Evolutionary conservation across 1,140 invertebrate species (phyloP), one percentile per base, ranked within the genome.

Genomic region (Drosophila leontia): DNA sequence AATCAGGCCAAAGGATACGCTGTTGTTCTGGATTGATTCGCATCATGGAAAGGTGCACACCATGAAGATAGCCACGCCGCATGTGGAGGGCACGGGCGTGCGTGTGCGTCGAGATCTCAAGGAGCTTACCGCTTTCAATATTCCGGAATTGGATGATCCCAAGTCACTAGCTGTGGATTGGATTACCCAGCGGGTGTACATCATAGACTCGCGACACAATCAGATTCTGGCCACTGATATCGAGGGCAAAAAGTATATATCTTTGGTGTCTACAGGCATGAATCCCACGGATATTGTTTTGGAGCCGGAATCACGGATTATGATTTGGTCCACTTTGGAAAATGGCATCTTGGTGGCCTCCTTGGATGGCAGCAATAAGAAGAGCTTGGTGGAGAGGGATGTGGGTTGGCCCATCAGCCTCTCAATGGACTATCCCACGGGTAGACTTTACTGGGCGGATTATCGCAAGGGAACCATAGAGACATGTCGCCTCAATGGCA

Each of bases 161-260:
- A 95, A 96, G 80, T 96, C 96, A 13, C 92, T 98, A 42, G 95
- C 96, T 6, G 94, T 98, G 19, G 97, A 98, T 93, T 97, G 96
- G 95, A 93, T 96, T 7, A 94, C 95, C 0, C 94, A 95, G 65
- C 94, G 95, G 57, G 92, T 98, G 17, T 98, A 97, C 92, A 96
- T 96, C 92, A 95, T 96, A 7, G 96, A 97, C 92, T 94, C 94
- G 32, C 95, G 80, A 91, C 94, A 88, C 55, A 91, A 91, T 53
- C 75, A 93, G 61, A 95, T 97, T 44, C 94, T 94, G 39, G 94
- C 95, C 7, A 93, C 95, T 3, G 94, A 94, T 48, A 93, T 95
- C 4, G 94, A 95, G 75, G 95, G 95, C 39, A 93, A 93, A 15
- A 93, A 93, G 55, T 93, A 93, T 42, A 93, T 94, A 15, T 95